Evolutionary conservation across 2,888 invertebrate species (phyloP).

Genomic region (Patella depressa): DNA sequence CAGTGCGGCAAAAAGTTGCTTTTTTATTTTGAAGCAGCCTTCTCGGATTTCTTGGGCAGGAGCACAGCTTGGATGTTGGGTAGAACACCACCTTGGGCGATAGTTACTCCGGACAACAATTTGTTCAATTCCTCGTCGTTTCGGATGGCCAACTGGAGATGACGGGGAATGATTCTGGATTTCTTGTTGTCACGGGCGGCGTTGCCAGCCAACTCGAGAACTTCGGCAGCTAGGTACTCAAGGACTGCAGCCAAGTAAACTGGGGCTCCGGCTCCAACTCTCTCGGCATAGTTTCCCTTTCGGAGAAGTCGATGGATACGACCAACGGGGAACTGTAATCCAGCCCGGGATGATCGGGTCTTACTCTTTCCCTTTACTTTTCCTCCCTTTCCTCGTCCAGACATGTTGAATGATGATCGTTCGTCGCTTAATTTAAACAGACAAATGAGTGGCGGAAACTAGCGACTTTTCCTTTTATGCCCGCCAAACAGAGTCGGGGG

Average conservation of each 20-base stretch:
- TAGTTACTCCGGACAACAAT: constrained; percentile 82
- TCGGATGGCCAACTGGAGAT: constrained; percentile 82
- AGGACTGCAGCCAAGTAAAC: constrained; percentile 69
- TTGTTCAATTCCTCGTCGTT: constrained; percentile 86
- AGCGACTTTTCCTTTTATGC: too few species aligned
- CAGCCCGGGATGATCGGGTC: constrained; percentile 62
- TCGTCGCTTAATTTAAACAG: too few species aligned
- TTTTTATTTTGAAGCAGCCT: background rate
- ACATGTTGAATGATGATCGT: constrained; percentile 46
- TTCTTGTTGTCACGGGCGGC: constrained; percentile 76
- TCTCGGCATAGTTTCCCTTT: constrained; percentile 68
- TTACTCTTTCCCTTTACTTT: constrained; percentile 62
- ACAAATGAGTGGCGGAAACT: too few species aligned
- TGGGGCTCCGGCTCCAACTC: constrained; percentile 68
- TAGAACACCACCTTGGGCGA: constrained; percentile 86
- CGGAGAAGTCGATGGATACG: constrained; percentile 65
- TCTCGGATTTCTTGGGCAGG: constrained; percentile 78
- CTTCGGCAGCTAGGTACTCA: constrained; percentile 77
- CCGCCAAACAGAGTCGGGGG: too few species aligned
- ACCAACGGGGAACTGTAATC: constrained; percentile 68
- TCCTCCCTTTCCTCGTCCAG: constrained; percentile 69
- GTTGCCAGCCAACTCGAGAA: constrained; percentile 71
- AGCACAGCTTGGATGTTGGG: constrained; percentile 83
- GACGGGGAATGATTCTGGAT: constrained; percentile 81
- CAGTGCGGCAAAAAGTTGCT: too few species aligned